Evolutionary conservation across 2,888 invertebrate genomes (phyloP).

Genomic region (Amorpha juglandis): DNA sequence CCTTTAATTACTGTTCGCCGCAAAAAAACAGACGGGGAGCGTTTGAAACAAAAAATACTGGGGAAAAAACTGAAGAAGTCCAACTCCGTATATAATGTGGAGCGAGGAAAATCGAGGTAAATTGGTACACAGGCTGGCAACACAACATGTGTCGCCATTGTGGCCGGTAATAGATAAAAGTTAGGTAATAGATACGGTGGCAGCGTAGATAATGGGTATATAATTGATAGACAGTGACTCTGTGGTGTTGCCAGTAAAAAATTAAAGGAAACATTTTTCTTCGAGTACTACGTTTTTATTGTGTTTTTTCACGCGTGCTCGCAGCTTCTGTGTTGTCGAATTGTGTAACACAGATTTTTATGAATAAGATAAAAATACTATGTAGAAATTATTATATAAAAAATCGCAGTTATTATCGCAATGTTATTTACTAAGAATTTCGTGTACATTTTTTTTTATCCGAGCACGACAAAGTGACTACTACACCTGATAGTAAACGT

Average conservation of each 20-base stretch:
- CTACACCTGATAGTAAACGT: no score
- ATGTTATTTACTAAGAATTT: no score
- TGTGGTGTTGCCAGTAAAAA: conserved; percentile 25
- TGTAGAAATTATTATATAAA: no score
- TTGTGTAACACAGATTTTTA: no score
- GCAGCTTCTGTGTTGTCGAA: no score
- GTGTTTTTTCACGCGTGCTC: background rate
- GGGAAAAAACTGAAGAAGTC: conserved; percentile 21
- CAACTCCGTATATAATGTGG: conserved; percentile 26
- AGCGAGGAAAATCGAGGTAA: conserved; percentile 30
- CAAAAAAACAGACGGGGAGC: conserved; percentile 28
- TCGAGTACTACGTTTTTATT: background rate
- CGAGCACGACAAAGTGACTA: no score
- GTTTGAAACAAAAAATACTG: conserved; percentile 28
- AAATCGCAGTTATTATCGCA: no score
- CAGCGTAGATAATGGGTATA: conserved; percentile 28
- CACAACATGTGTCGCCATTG: conserved; percentile 28
- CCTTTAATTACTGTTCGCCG: conserved; percentile 35
- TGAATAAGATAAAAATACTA: no score
- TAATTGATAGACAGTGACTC: conserved; percentile 30
- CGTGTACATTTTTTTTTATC: no score
- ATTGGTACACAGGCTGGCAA: conserved; percentile 26
- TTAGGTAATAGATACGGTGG: conserved; percentile 26
- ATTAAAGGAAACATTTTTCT: background rate
- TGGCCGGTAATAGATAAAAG: conserved; percentile 25